Percentiles rank a stretch among this genome's conserved stretches.
Evolutionary conservation across 2,113 vertebrate species (phyloP).

Genomic region (Malurus cyaneus): DNA sequence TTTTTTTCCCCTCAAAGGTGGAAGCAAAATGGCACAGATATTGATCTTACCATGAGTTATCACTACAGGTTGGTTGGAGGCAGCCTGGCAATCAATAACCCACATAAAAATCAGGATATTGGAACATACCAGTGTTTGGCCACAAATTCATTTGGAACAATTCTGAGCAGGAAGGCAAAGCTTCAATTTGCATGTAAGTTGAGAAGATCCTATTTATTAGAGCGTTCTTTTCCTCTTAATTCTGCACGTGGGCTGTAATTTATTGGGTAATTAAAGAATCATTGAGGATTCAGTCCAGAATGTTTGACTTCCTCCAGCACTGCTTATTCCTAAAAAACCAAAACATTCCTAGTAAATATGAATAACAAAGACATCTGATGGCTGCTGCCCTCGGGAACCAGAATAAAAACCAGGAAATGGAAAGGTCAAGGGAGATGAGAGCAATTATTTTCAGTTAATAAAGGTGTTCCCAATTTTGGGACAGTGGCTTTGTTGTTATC

Average conservation of each 20-base stretch:
- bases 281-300: background rate
- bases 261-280: conserved; percentile 14
- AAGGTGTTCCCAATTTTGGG: background rate
- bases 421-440: conserved; percentile 39
- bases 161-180: conserved; percentile 84
- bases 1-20: conserved; percentile 79
- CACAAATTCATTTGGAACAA: conserved; percentile 86
- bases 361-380: background rate
- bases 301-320: background rate
- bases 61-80: conserved; percentile 86
- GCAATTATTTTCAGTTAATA: conserved; percentile 24
- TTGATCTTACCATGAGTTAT: conserved; percentile 78
- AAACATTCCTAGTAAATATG: background rate
- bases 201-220: background rate
- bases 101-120: conserved; percentile 78
- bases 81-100: conserved; percentile 84
- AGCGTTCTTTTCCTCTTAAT: conserved; percentile 22
- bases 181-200: conserved; percentile 93
- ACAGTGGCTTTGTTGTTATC: background rate
- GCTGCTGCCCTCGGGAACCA: background rate
- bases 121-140: conserved; percentile 91
- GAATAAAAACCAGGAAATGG: background rate
- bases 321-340: background rate
- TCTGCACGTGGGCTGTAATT: conserved; percentile 13
- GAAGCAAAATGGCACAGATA: conserved; percentile 84